A percentile compares a stretch with the other conserved stretches of the same genome.
Evolutionary conservation across 37 sponge, comb jelly and placozoan genomes (phyloP).

Genomic region (Sycon ciliatum): DNA sequence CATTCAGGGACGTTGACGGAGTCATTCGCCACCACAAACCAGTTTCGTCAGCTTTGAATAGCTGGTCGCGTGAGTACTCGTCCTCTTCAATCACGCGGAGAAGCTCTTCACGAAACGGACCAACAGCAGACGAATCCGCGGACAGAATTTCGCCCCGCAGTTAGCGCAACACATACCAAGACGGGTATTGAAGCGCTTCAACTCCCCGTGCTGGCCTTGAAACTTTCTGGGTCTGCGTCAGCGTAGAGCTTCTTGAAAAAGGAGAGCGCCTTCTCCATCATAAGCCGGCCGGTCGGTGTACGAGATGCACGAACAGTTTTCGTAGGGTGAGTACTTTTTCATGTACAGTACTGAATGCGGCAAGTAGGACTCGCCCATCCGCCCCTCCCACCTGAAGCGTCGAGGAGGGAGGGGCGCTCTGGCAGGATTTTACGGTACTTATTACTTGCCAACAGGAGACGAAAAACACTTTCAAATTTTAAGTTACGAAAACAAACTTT

Average conservation of each 20-base stretch:
- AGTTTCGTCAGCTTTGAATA: conserved; percentile 43
- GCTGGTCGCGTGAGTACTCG: conserved; percentile 34
- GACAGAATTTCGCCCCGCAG: conserved; percentile 36
- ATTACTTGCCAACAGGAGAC: too few relatives aligned
- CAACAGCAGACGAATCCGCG: conserved; percentile 30
- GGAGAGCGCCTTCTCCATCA: conserved; percentile 17
- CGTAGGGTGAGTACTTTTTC: too few relatives aligned
- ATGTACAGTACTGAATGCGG: too few relatives aligned
- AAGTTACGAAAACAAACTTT: too few relatives aligned
- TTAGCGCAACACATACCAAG: conserved; percentile 21
- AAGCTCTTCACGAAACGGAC: conserved; percentile 27
- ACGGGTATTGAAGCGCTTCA: conserved; percentile 14
- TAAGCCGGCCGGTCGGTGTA: too few relatives aligned
- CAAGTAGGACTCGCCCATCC: too few relatives aligned
- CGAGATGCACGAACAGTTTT: too few relatives aligned
- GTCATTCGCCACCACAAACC: conserved; percentile 32
- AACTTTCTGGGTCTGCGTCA: conserved; percentile 15
- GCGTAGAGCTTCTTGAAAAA: conserved; percentile 30
- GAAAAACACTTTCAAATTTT: too few relatives aligned
- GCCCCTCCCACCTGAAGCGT: too few relatives aligned
- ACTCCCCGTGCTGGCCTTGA: conserved; percentile 35
- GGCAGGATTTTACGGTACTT: too few relatives aligned
- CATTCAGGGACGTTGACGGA: conserved; percentile 27
- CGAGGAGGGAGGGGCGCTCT: too few relatives aligned
- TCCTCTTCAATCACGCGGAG: conserved; percentile 21